Base-by-base conservation (phyloP, 1,140 invertebrate genomes). In the Chelonus insularis region DNA sequence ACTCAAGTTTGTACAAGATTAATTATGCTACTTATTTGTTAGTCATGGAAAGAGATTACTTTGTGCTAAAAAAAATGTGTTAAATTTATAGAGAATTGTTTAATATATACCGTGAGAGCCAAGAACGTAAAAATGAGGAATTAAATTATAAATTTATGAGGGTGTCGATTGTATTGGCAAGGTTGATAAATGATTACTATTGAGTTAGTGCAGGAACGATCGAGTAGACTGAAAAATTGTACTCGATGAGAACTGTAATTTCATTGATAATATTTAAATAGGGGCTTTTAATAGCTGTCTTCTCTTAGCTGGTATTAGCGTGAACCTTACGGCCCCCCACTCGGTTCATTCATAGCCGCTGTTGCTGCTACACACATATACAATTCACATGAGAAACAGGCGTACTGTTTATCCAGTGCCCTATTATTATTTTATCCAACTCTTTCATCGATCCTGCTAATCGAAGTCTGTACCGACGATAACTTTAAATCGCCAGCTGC, bases 191-290 rank as follows among this genome's bases (percentile, higher is more conserved):
- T 70, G 63, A 72, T 66, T 39, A 67, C 32, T 68, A 68, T 67
- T 75, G 71, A 67, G 69, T 62, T 12, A 32, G 25, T 34, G 12
- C 56, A 59, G 57, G 18, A 74, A 74, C 71, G 69, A 73, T 47
- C 55, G 4, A 34, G 25, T 12, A 16, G 16, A 52, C 50, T 52
- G 50, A 32, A 14, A 18, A 32, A 52, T 52, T 32, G 50, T 52
- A 7, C 50, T 52, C 11, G 51, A 43, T 68, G 63, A 66, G 68
- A 63, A 76, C 74, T 75, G 69, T 78, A 78, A 80, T 80, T 79
- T 77, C 66, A 69, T 73, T 75, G 74, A 73, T 77, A 78, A 77
- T 79, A 80, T 80, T 80, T 81, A 79, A 79, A 80, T 81, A 74
- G 64, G 65, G 70, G 72, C 66, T 68, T 73, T 77, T 78, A 78